Base-by-base conservation (phyloP, 2,888 invertebrate genomes). In the Eupithecia pulchellata region DNA sequence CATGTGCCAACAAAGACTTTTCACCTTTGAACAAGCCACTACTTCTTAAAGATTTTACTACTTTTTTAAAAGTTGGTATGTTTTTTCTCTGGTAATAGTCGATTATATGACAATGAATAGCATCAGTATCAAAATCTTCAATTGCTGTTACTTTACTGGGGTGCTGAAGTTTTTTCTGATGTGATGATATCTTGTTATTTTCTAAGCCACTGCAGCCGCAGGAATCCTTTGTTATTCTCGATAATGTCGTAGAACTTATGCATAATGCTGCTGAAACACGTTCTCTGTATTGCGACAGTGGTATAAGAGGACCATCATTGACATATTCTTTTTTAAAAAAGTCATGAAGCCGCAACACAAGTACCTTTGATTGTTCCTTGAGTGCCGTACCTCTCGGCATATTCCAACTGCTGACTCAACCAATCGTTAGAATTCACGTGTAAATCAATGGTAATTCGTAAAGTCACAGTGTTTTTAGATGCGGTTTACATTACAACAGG, bases 61-160 rank as follows among this genome's bases (percentile, higher is more conserved):
- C n/a, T 60, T 60, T 60, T 32, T 60, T 60, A n/a, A 60, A n/a
- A n/a, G 60, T 60, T n/a, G 32, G 60, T 11, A 9, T n/a, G 32
- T 60, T 32, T 32, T 32, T 32, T 32, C 32, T 29, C 11, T 29
- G 29, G 32, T 30, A 60, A 32, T 60, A 60, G 4, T 29, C 20
- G n/a, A 20, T 6, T 30, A 60, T 29, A n/a, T 60, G 60, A 30
- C 29, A 29, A 29, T 32, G 29, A 60, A 60, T 60, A 60, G 60
- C 60, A 30, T 29, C 60, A 11, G 32, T n/a, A 32, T 60, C 20
- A 6, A 60, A 60, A 32, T n/a, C n/a, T 9, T 60, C 30, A n/a
- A 60, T 4, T 11, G 29, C 32, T n/a, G 60, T 60, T 27, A 57
- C 17, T 57, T 14, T n/a, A 60, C 30, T 11, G 1, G 30, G 29